Base-by-base conservation (phyloP, 1,140 invertebrate species). In the Bombus pyrosoma region DNA sequence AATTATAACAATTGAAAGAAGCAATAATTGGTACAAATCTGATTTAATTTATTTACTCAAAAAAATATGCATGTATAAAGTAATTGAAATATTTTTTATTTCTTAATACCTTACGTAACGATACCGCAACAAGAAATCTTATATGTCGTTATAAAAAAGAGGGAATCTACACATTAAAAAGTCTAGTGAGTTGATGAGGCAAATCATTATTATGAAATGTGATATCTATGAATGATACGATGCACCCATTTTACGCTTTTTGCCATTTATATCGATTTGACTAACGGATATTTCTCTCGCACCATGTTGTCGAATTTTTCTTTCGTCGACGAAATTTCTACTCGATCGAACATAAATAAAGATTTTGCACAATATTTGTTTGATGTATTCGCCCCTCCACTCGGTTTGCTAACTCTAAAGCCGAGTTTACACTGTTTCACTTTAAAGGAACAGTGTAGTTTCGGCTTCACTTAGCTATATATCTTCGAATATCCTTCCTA, bases 21-120 rank as follows among this genome's bases (percentile, higher is more conserved):
- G 10, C 47, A 68, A 6, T 73, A 59, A 34, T 69, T 53, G 62
- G 37, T 75, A 64, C 71, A 37, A 80, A 57, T 81, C 62, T 59
- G 81, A 86, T 86, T 80, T 64, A 75, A 64, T 86, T 89, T 86
- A 86, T 86, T 89, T 86, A 37, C 43, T 80, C 22, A 41, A 43
- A 83, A 32, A n/a, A 86, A 80, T 47, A 64, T 68, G 68, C 53
- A 79, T 81, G 68, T 73, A 79, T 85, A 86, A 89, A 86, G 47
- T 88, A 71, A 89, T 76, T 57, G 62, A 64, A 64, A 64, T 69
- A 66, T 86, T 59, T 66, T 73, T 89, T 81, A 43, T 13, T 81
- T 78, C n/a, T 82, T 89, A 86, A 89, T 69, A 68, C 81, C 75
- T 89, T 89, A 75, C n/a, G 64, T 81, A 89, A 64, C 81, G 32